Percentiles rank a stretch among this genome's conserved stretches.
Conservation (phyloP, 1,140 invertebrate species). For the Meloidogyne exigua region DNA sequence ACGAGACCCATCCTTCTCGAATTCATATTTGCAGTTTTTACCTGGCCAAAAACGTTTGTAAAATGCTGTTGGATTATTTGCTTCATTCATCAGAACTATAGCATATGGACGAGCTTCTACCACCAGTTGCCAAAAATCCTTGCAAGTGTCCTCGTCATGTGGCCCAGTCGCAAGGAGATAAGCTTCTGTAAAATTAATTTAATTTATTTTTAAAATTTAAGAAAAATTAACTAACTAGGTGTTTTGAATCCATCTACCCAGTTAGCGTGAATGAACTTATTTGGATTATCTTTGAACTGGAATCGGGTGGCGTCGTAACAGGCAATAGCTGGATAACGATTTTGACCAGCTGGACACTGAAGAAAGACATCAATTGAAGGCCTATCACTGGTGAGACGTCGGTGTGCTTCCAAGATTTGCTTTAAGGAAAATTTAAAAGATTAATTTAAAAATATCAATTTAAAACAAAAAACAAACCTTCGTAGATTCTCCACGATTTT, state of each 20-base stretch:
- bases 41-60: background rate
- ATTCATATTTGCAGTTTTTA: background rate
- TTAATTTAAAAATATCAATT: background rate
- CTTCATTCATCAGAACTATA: background rate
- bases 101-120: background rate
- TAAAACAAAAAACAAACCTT: background rate
- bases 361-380: background rate
- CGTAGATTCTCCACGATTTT: background rate
- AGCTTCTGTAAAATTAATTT: background rate
- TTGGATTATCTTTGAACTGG: background rate
- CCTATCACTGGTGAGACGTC: background rate
- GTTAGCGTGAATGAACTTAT: background rate
- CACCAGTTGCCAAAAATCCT: background rate
- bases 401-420: background rate
- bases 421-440: background rate
- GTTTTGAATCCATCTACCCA: background rate
- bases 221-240: background rate
- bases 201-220: background rate
- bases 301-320: background rate
- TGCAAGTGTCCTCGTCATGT: background rate
- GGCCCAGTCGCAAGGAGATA: background rate
- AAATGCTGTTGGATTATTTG: background rate
- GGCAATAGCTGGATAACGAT: background rate
- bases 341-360: background rate
- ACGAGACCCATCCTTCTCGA: background rate